Evolutionary conservation across 2,797 vertebrate species (phyloP), one percentile per base, ranked within the genome.

Genomic region (Onychomys leucogaster): DNA sequence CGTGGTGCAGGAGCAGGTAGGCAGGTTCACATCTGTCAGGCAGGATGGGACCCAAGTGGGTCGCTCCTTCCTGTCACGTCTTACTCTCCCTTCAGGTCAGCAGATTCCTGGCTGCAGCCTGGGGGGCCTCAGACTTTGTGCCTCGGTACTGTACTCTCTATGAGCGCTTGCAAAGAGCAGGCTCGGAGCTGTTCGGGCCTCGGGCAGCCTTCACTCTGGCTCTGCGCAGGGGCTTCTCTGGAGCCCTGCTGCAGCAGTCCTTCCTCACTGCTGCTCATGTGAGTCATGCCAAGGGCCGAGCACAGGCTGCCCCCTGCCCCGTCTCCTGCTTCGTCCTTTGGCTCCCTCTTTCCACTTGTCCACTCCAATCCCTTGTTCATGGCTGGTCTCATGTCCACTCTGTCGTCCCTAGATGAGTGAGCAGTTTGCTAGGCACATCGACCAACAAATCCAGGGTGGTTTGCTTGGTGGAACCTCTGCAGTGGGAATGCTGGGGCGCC

Each of bases 151-250:
- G 99, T n/a, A 71, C 95, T 37, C 98, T 99, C 98, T 99, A 99
- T 96, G 97, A 98, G 96, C 98, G 94, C 49, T 98, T 99, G 96
- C 99, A 99, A 67, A 98, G 98, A 0, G 99, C 99, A 91, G 99
- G 99, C 94, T 99, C 99, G 86, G 99, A 99, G 98, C 99, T 99
- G 96, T 99, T 99, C 0, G 99, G 99, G 41, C 99, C 99, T 96
- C 99, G 99, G 98, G 99, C 99, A 0, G 98, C 99, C 90, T 99
- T 99, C 9, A 98, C 98, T 0, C 98, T 99, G 49, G 99, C 99
- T 1, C 98, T 99, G 80, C 98, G 99, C 23, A 99, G 98, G 0
- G 99, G 99, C 46, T 99, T 99, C 92, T 99, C 99, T 0, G 98
- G 99, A 0, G 99, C 99, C 0, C 96, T 99, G 97, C 97, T 99